Base-by-base conservation (phyloP, 2,797 vertebrate genomes). In the Gymnopithys bicolor region DNA sequence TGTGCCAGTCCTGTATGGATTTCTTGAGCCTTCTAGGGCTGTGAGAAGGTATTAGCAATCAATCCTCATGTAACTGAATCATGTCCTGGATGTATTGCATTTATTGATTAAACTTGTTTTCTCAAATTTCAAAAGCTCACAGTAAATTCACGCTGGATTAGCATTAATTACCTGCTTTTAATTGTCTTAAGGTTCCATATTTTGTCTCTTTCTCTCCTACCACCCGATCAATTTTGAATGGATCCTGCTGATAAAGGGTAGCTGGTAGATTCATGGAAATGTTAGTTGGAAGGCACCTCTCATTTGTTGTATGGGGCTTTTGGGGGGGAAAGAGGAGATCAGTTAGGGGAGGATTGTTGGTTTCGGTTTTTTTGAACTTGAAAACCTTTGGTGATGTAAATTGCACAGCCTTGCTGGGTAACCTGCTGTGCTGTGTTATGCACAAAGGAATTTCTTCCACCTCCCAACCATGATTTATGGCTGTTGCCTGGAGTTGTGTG, bases 251-350 rank as follows among this genome's bases (percentile, higher is more conserved):
- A 30, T 79, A 59, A 75, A 70, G 45, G 19, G 17, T 70, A 62
- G 35, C 79, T 75, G 28, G 33, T 35, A 58, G 56, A 35, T 67
- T 67, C 23, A 45, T 21, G 60, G 59, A 67, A 41, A 28, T 21
- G 22, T 46, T 45, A n/a, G 15, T n/a, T 71, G 71, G 52, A 49
- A 71, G 25, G 32, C 32, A 30, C n/a, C 3, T 62, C 58, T 66
- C 1, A 0, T 4, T 39, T 82, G 27, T 19, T 5, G 21, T 52
- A 21, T 1, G 22, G 0, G 1, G 0, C 1, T 33, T 66, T 30
- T 41, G 4, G 2, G 7, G 7, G 30, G 5, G 23, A 35, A 81
- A 27, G 49, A 80, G 10, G 25, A 63, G 37, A 5, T 21, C 69
- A 28, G 7, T 32, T 56, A 64, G 43, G 56, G n/a, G 16, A 76